phyloP scores from a whole-genome alignment of 2,888 invertebrate genomes.

The Cremastobaeus sp. region DNA sequence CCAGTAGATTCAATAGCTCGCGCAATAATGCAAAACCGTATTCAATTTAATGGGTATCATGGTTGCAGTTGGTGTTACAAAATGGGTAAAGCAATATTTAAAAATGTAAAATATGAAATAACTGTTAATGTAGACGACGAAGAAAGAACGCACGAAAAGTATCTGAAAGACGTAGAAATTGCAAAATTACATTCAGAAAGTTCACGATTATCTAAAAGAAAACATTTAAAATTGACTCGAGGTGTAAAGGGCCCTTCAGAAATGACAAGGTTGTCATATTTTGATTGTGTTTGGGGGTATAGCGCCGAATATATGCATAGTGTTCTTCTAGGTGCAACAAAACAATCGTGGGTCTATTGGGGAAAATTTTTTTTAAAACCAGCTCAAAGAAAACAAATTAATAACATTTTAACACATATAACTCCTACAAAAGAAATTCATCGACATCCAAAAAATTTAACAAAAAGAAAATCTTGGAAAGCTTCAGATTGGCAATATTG shows the following conservation, averaged over 20 bases:
- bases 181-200: too few species aligned
- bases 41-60: not conserved
- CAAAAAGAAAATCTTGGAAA: slow-evolving; percentile 18
- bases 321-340: slow-evolving; percentile 39
- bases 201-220: too few species aligned
- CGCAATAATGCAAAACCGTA: not conserved
- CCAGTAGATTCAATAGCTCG: not conserved
- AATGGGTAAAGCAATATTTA: not conserved
- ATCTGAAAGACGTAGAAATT: too few species aligned
- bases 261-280: slow-evolving; percentile 15
- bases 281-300: slow-evolving; percentile 49
- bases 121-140: not conserved
- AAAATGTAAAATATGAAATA: not conserved
- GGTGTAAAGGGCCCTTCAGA: slow-evolving; percentile 39
- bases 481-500: slow-evolving; percentile 32
- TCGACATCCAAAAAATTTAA: slow-evolving; percentile 14
- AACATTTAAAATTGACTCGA: not conserved
- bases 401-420: slow-evolving; percentile 18
- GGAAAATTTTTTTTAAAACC: not conserved
- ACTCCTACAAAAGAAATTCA: slow-evolving; percentile 34
- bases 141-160: not conserved
- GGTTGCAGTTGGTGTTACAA: not conserved
- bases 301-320: too few species aligned
- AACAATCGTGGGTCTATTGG: slow-evolving; percentile 39
- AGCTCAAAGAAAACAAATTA: slow-evolving; percentile 16